phyloP scores from a whole-genome alignment of 2,113 vertebrate genomes.

The Nerophis lumbriciformis region DNA sequence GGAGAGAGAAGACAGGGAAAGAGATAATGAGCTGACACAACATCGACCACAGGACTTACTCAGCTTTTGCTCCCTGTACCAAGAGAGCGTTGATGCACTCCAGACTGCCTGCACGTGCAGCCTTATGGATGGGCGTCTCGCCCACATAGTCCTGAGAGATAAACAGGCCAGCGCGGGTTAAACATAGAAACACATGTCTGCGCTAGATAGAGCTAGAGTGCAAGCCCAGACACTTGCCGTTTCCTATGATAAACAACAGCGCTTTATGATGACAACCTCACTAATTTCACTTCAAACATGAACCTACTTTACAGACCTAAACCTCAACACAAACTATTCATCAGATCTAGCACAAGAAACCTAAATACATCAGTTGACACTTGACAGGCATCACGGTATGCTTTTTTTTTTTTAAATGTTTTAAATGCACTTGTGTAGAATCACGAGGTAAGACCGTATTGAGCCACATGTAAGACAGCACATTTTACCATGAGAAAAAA shows the following conservation, averaged over 20 bases:
- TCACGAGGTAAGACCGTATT: too few relatives aligned
- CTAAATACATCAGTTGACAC: too few relatives aligned
- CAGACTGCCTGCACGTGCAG: conserved; percentile 94
- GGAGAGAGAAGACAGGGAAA: conserved; percentile 51
- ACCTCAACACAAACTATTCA: too few relatives aligned
- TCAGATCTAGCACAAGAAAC: too few relatives aligned
- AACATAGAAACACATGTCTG: conserved; percentile 19
- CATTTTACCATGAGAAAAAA: too few relatives aligned
- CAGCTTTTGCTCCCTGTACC: conserved; percentile 88
- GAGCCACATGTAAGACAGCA: too few relatives aligned
- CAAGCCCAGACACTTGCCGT: neutral
- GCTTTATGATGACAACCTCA: neutral
- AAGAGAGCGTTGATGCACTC: conserved; percentile 94
- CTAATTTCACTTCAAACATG: neutral
- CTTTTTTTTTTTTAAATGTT: too few relatives aligned
- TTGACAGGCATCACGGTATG: too few relatives aligned
- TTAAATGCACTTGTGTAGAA: too few relatives aligned
- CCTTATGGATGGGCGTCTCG: conserved; percentile 98
- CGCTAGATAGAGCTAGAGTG: neutral
- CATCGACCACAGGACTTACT: conserved; percentile 83
- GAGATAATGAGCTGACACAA: conserved; percentile 36
- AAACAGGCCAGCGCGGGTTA: conserved; percentile 25
- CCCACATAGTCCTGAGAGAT: conserved; percentile 92
- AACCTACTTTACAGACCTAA: neutral
- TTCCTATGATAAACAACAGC: neutral